Evolutionary conservation across 2,888 invertebrate genomes (phyloP).

Genomic region (Ectobius pallidus): DNA sequence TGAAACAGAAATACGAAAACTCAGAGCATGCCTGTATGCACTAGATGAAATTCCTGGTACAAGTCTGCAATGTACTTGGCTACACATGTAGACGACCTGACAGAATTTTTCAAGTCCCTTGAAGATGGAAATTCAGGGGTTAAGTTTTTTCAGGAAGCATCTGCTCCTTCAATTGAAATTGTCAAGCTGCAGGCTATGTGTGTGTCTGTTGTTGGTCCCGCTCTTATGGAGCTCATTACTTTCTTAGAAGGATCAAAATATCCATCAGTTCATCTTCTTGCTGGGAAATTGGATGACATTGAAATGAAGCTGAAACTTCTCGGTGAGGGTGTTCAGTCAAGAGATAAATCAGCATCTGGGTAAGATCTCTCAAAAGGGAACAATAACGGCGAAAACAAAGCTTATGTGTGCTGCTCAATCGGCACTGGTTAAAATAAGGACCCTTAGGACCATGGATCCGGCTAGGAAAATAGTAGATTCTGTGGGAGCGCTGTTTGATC

Average conservation of each 20-base stretch:
- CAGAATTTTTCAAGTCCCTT: slow-evolving; percentile 10
- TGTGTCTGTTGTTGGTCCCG: too few species aligned
- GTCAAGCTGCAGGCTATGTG: neutral
- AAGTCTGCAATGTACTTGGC: neutral
- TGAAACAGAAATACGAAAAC: slow-evolving; percentile 8
- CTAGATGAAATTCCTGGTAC: neutral
- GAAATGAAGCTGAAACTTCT: slow-evolving; percentile 4
- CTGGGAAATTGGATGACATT: neutral
- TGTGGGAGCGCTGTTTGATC: neutral
- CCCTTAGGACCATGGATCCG: neutral
- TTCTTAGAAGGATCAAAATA: too few species aligned
- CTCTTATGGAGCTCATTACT: too few species aligned
- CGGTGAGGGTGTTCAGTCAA: too few species aligned
- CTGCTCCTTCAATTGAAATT: neutral
- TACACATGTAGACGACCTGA: neutral
- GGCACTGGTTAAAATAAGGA: neutral
- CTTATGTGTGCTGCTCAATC: neutral
- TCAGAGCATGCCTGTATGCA: neutral
- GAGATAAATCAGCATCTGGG: too few species aligned
- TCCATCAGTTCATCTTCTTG: neutral
- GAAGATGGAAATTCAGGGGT: neutral
- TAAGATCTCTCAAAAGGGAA: neutral
- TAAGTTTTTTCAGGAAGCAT: neutral
- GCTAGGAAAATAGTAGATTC: neutral
- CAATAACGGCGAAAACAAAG: neutral